phyloP scores from a whole-genome alignment of 2,113 vertebrate species.

The Ascaphus truei region DNA sequence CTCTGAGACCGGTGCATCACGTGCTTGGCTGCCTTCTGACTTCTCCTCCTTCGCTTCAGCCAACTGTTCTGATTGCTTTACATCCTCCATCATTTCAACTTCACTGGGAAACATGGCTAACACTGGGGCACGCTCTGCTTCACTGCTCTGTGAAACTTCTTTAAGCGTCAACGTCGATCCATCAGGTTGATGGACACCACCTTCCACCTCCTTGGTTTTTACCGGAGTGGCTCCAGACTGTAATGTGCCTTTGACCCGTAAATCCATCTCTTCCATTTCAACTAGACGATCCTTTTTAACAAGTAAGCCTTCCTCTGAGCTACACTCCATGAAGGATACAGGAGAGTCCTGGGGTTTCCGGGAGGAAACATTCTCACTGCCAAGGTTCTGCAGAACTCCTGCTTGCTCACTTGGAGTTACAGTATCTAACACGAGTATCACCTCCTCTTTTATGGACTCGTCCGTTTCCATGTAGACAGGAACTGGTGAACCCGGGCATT shows the following conservation, averaged over 20 bases:
- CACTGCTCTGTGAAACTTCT: not conserved
- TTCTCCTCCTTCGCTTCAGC: not conserved
- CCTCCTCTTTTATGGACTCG: not conserved
- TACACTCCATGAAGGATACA: not conserved
- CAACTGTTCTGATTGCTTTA: constrained; percentile 14
- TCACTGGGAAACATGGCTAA: not conserved
- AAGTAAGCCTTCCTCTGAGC: not conserved
- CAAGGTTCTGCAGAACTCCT: not conserved
- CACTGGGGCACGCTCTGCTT: not conserved
- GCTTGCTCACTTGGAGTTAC: not conserved
- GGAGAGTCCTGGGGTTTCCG: not conserved
- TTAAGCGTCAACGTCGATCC: not conserved
- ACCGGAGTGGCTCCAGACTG: not conserved
- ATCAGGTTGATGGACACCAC: not conserved
- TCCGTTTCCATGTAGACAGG: not conserved
- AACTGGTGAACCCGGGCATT: constrained; percentile 2
- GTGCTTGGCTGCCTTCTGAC: not conserved
- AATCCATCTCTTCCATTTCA: not conserved
- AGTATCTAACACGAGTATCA: not conserved
- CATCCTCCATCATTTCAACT: not conserved
- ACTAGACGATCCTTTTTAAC: not conserved
- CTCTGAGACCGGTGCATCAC: not conserved
- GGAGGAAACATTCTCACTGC: not conserved
- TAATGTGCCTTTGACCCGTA: not conserved
- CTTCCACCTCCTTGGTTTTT: not conserved